phyloP scores from a whole-genome alignment of 2,113 vertebrate species.

The Dipodomys spectabilis region DNA sequence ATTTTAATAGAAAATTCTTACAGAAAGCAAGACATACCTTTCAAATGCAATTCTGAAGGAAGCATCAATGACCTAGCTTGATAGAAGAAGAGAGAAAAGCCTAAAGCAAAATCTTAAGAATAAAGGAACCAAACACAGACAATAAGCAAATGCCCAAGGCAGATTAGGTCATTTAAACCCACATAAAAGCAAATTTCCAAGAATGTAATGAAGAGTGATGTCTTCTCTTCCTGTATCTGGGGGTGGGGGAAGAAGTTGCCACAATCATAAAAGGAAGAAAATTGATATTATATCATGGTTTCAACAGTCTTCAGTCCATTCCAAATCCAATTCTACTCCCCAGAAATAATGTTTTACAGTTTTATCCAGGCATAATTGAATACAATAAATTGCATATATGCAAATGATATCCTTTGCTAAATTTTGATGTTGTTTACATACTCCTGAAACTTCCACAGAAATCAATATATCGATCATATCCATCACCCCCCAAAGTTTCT shows the following conservation, averaged over 20 bases:
- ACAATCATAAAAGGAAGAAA: constrained; percentile 27
- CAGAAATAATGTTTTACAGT: neutral
- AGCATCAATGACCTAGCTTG: neutral
- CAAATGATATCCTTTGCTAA: neutral
- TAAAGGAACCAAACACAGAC: neutral
- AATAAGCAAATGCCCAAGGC: neutral
- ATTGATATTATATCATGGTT: neutral
- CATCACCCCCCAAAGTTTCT: neutral
- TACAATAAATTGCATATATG: neutral
- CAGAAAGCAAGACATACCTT: constrained; percentile 23
- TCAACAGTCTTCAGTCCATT: neutral
- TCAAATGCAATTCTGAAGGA: neutral
- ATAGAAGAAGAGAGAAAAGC: neutral
- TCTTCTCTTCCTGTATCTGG: constrained; percentile 31
- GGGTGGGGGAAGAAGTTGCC: neutral
- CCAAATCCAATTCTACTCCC: neutral
- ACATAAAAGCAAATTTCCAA: constrained; percentile 51
- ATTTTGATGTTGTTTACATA: neutral
- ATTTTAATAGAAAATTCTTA: neutral
- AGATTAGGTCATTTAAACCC: constrained; percentile 26
- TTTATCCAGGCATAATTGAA: neutral
- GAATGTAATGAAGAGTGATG: constrained; percentile 36
- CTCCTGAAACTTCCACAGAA: neutral
- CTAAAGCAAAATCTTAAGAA: neutral
- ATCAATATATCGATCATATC: neutral